Evolutionary conservation across 2,797 vertebrate genomes (phyloP).

Genomic region (Galagoides demidoff): DNA sequence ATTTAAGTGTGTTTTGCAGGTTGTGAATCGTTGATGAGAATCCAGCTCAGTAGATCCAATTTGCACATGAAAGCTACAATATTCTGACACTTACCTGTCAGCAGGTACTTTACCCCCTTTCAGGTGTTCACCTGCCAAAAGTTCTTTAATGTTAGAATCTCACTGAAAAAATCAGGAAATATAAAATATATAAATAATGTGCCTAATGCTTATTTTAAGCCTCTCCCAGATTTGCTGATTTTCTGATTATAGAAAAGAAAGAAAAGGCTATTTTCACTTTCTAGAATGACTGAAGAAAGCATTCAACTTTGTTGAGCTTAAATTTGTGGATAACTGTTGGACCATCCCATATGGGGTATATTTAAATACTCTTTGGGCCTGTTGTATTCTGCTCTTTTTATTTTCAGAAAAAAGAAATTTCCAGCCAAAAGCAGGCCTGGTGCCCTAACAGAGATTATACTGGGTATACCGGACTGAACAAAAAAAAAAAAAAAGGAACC

Average conservation of each 20-base stretch:
- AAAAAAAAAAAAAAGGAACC: conserved; percentile 39
- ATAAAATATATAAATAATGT: conserved; percentile 59
- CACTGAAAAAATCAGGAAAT: conserved; percentile 9
- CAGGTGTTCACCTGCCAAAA: conserved; percentile 71
- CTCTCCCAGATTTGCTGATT: conserved; percentile 40
- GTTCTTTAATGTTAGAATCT: conserved; percentile 77
- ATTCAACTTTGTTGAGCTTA: conserved; percentile 61
- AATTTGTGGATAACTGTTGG: conserved; percentile 66
- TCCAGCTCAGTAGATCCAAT: conserved; percentile 63
- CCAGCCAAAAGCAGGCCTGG: conserved; percentile 57
- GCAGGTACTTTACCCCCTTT: conserved; percentile 57
- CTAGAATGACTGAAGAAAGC: conserved; percentile 60
- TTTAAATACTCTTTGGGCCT: conserved; percentile 64
- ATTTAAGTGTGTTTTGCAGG: conserved; percentile 78
- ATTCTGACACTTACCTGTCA: conserved; percentile 79
- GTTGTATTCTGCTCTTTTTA: conserved; percentile 71
- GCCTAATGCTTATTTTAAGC: conserved; percentile 54
- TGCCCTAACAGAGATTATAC: conserved; percentile 48
- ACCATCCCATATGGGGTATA: conserved; percentile 64
- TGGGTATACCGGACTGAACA: conserved; percentile 32
- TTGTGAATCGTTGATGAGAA: conserved; percentile 79
- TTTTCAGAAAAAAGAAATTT: conserved; percentile 53
- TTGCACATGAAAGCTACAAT: conserved; percentile 85
- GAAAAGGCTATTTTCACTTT: conserved; percentile 50
- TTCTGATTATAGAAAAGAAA: conserved; percentile 58